Conservation (phyloP, 2,797 vertebrate genomes). For the Myotis myotis region DNA sequence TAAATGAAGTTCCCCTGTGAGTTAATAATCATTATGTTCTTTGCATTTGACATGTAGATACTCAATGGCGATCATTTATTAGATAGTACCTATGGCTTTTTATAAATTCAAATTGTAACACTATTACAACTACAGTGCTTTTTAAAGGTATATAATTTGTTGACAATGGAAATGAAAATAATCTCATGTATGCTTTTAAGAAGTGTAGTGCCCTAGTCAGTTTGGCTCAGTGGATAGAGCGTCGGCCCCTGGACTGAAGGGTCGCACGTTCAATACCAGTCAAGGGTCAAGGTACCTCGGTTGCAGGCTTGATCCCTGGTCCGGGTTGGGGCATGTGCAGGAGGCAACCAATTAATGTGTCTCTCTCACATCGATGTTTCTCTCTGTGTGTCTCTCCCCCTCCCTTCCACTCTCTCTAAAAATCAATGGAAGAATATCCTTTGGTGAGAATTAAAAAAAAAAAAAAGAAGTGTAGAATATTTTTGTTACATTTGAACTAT, state of each 20-base stretch:
- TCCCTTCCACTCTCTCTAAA: too few species aligned
- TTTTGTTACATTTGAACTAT: conserved; percentile 28
- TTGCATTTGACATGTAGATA: conserved; percentile 50
- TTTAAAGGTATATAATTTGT: conserved; percentile 25
- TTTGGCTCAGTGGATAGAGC: too few species aligned
- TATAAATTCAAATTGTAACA: conserved; percentile 39
- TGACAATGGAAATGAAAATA: conserved; percentile 33
- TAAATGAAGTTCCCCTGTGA: conserved; percentile 64
- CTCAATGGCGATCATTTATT: conserved; percentile 34
- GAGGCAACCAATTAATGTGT: too few species aligned
- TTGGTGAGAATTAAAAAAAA: too few species aligned
- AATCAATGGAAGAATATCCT: too few species aligned
- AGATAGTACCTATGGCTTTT: conserved; percentile 34
- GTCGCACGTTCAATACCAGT: too few species aligned
- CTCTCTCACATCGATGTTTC: too few species aligned
- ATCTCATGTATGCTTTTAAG: conserved; percentile 21
- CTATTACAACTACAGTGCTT: conserved; percentile 17
- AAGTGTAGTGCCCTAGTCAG: background rate
- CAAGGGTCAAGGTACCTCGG: too few species aligned
- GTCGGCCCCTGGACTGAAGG: too few species aligned
- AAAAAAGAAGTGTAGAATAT: background rate
- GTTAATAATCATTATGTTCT: conserved; percentile 42
- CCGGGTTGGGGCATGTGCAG: too few species aligned
- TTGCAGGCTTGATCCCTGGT: too few species aligned
- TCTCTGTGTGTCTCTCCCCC: too few species aligned